These are phyloP conservation scores for Pseudobourletiella spinata DNA, from an alignment of 1,140 invertebrate genomes.

Conservation along the genomic window DNA sequence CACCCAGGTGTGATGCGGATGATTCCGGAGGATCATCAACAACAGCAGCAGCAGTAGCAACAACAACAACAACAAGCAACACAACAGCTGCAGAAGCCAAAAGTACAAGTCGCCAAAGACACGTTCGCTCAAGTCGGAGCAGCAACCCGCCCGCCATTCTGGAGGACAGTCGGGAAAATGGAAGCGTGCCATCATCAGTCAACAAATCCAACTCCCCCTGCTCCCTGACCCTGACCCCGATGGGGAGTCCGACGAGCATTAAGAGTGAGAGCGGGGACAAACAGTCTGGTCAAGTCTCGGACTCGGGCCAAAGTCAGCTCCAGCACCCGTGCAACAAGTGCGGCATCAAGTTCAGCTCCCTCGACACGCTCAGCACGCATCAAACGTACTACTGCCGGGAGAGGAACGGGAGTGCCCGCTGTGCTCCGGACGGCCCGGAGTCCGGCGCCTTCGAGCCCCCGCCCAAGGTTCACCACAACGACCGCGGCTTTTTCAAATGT, in stretches of 20 bases:
- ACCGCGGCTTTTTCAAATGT: slow-evolving; percentile 24
- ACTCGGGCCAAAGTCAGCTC: background rate
- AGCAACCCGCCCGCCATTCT: too few species aligned
- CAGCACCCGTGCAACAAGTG: slow-evolving; percentile 71
- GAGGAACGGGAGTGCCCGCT: slow-evolving; percentile 17
- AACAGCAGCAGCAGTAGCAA: too few species aligned
- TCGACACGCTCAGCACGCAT: slow-evolving; percentile 86
- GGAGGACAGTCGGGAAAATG: too few species aligned
- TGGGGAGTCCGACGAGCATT: slow-evolving; percentile 14
- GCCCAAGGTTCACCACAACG: slow-evolving; percentile 17
- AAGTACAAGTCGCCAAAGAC: too few species aligned
- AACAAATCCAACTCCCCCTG: background rate
- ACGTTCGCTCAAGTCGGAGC: too few species aligned
- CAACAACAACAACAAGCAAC: too few species aligned
- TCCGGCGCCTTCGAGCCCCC: slow-evolving; percentile 21
- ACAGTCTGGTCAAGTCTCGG: background rate
- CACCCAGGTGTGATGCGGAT: too few species aligned
- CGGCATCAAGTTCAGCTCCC: slow-evolving; percentile 87
- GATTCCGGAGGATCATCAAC: too few species aligned
- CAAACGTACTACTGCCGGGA: slow-evolving; percentile 90
- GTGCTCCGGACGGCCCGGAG: slow-evolving; percentile 37
- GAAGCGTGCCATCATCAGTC: too few species aligned
- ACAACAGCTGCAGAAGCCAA: too few species aligned
- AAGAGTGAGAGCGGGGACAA: slow-evolving; percentile 4
- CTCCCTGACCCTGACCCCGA: slow-evolving; percentile 12